These are phyloP conservation scores for Antigone vipio DNA, from an alignment of 2,113 vertebrate species.

Conservation along the genomic window DNA sequence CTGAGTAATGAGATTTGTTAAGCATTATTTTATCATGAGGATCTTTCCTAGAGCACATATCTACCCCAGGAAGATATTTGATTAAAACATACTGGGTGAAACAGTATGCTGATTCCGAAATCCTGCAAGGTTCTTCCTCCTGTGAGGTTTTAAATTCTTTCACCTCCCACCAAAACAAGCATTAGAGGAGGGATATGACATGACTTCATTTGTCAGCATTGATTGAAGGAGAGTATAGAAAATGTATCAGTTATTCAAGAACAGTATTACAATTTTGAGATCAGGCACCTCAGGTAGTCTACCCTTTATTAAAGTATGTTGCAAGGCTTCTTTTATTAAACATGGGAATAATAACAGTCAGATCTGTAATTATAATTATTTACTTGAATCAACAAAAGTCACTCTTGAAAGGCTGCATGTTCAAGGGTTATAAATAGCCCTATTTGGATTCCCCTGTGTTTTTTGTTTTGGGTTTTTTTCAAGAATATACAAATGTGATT, in stretches of 20 bases:
- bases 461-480: not conserved
- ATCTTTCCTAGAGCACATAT: not conserved
- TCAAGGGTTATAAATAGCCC: not conserved
- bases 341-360: not conserved
- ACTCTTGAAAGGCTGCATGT: not conserved
- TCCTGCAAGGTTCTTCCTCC: not conserved
- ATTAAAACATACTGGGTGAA: not conserved
- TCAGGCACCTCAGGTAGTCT: not conserved
- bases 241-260: not conserved
- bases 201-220: not conserved
- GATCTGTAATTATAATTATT: not conserved
- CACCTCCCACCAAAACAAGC: not conserved
- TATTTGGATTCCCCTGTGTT: not conserved
- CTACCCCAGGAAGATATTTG: not conserved
- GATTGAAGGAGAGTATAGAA: not conserved
- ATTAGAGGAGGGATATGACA: not conserved
- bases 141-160: not conserved
- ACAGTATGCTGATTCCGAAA: not conserved
- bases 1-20: conserved; percentile 7
- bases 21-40: not conserved
- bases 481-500: not conserved
- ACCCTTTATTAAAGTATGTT: not conserved
- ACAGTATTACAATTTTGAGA: not conserved
- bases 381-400: not conserved
- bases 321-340: not conserved